Evolutionary conservation across 2,797 vertebrate species (phyloP).

Genomic region (Pempheris klunzingeri): DNA sequence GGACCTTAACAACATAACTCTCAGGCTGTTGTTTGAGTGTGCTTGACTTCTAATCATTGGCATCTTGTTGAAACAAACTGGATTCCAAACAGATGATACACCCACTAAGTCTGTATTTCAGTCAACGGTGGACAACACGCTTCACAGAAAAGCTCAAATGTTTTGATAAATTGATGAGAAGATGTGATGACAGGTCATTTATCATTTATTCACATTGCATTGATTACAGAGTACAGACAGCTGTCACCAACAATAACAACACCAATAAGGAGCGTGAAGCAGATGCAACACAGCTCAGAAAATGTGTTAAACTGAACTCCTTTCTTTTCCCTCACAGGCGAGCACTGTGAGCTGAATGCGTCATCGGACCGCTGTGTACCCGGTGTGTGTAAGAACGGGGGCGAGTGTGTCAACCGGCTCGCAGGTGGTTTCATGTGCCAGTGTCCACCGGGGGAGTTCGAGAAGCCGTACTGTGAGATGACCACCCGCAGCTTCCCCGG

Average conservation of each 20-base stretch:
- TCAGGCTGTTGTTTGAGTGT: background rate
- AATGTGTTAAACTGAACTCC: background rate
- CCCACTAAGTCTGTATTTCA: conserved; percentile 34
- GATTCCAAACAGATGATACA: conserved; percentile 51
- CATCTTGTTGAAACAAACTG: conserved; percentile 51
- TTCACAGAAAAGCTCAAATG: conserved; percentile 46
- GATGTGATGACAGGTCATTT: conserved; percentile 40
- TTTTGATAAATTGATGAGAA: conserved; percentile 18
- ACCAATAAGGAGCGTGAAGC: background rate
- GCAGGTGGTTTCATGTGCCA: conserved; percentile 95
- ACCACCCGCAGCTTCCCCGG: conserved; percentile 96
- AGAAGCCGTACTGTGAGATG: conserved; percentile 97
- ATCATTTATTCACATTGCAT: conserved; percentile 43
- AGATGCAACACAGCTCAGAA: background rate
- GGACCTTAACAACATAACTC: background rate
- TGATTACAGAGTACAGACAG: background rate
- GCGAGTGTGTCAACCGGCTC: conserved; percentile 93
- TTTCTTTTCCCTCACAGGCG: conserved; percentile 82
- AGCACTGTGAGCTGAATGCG: conserved; percentile 92
- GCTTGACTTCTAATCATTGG: conserved; percentile 42
- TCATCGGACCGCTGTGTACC: conserved; percentile 92
- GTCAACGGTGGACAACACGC: conserved; percentile 31
- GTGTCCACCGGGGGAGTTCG: conserved; percentile 90
- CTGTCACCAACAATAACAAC: background rate
- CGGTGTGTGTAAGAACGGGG: conserved; percentile 95